These are phyloP conservation scores for Epinotia nisella DNA, from an alignment of 2,888 invertebrate genomes.

Conservation along the genomic window DNA sequence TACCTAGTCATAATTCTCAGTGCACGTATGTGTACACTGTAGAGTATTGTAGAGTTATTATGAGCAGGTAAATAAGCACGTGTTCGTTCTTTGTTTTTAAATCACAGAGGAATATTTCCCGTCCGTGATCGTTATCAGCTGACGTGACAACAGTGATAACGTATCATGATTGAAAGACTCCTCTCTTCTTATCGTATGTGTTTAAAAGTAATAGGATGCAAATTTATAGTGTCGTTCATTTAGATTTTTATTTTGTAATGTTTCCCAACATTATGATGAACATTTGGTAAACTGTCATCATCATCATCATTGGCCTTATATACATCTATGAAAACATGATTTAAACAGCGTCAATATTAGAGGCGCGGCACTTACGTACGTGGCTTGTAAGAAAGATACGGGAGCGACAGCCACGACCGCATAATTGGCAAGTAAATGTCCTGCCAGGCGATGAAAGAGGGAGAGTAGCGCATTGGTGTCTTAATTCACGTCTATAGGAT, in stretches of 20 bases:
- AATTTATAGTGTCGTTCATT: background rate
- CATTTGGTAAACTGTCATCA: too few relatives aligned
- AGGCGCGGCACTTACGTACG: too few relatives aligned
- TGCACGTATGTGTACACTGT: background rate
- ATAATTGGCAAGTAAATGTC: too few relatives aligned
- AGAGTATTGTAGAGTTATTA: background rate
- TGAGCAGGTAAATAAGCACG: conserved; percentile 22
- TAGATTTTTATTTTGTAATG: background rate
- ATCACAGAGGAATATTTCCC: conserved; percentile 39
- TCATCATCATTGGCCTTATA: too few relatives aligned
- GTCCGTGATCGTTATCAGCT: conserved; percentile 55
- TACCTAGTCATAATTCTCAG: background rate
- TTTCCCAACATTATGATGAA: background rate
- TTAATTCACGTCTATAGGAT: too few relatives aligned
- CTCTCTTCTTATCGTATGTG: conserved; percentile 51
- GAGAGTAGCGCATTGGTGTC: too few relatives aligned
- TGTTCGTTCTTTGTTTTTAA: conserved; percentile 32
- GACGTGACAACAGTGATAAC: conserved; percentile 57
- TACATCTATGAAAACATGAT: too few relatives aligned
- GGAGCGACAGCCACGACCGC: too few relatives aligned
- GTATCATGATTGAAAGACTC: conserved; percentile 70
- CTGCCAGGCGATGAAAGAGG: too few relatives aligned
- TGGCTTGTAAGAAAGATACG: too few relatives aligned
- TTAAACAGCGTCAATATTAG: too few relatives aligned
- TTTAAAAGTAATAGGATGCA: conserved; percentile 32